Conservation (phyloP, 2,888 invertebrate species). For the Meiosimyza decipiens region DNA sequence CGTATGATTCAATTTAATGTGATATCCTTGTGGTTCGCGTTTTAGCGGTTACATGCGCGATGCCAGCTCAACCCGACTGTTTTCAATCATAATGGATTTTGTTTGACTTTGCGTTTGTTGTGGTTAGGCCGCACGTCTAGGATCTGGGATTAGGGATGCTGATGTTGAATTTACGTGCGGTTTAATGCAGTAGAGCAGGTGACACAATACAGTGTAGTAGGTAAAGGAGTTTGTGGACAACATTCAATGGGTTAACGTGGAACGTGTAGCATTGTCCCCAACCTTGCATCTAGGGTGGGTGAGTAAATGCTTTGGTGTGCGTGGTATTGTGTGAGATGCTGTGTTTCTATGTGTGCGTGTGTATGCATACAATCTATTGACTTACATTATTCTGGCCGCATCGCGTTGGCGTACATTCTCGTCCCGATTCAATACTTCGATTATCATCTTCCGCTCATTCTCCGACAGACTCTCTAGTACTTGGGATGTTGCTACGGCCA, state of each 20-base stretch:
- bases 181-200: too few species aligned
- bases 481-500: slow-evolving; percentile 63
- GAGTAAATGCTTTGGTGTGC: neutral
- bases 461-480: slow-evolving; percentile 65
- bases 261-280: neutral
- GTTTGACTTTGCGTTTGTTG: neutral
- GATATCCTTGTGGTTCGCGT: slow-evolving; percentile 33
- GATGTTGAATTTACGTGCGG: slow-evolving; percentile 1
- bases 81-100: slow-evolving; percentile 14
- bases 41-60: slow-evolving; percentile 1
- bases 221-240: too few species aligned
- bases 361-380: slow-evolving; percentile 43
- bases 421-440: slow-evolving; percentile 70
- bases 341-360: neutral
- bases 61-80: neutral
- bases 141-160: neutral
- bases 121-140: neutral
- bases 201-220: too few species aligned
- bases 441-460: slow-evolving; percentile 69
- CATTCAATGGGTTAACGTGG: neutral
- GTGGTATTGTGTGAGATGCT: neutral
- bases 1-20: slow-evolving; percentile 50
- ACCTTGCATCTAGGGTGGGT: neutral
- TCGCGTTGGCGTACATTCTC: slow-evolving; percentile 69
- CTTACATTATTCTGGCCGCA: slow-evolving; percentile 70